Percentiles rank a stretch among this genome's conserved stretches.
Evolutionary conservation across 2,888 invertebrate genomes (phyloP).

Genomic region (Holacanthella duospinosa): DNA sequence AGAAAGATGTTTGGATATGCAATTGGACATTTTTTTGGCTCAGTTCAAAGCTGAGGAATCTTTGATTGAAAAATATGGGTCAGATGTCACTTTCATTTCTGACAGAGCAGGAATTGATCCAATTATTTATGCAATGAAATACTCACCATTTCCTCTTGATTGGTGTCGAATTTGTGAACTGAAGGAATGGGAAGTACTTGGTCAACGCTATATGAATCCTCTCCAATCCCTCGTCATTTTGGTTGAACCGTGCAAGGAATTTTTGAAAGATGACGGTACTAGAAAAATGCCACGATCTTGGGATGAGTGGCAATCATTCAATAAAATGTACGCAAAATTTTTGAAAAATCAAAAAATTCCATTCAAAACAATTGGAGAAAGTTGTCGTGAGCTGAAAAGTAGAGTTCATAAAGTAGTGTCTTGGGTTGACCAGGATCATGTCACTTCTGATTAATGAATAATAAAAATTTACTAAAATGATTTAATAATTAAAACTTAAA

Average conservation of each 20-base stretch:
- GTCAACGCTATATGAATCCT: not conserved
- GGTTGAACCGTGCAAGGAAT: slow-evolving; percentile 1
- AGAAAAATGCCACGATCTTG: slow-evolving; percentile 3
- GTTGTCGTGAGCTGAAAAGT: not conserved
- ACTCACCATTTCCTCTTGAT: not conserved
- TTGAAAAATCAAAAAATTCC: not conserved
- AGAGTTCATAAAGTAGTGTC: not conserved
- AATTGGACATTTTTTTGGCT: not conserved
- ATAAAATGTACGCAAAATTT: not conserved
- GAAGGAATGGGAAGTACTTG: not conserved
- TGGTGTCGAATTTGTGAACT: not conserved
- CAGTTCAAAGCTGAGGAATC: slow-evolving; percentile 4
- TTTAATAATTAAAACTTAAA: too few species aligned
- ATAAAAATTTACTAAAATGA: too few species aligned
- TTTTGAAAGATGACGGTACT: slow-evolving; percentile 2
- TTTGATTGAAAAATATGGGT: not conserved
- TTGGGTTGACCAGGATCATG: not conserved
- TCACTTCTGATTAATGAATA: too few species aligned
- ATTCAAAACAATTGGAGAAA: not conserved
- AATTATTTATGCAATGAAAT: not conserved
- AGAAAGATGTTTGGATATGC: slow-evolving; percentile 2
- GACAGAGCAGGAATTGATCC: slow-evolving; percentile 7
- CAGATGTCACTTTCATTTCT: slow-evolving; percentile 1
- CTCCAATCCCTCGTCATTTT: not conserved
- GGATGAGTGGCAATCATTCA: slow-evolving; percentile 3